Evolutionary conservation across 2,888 invertebrate genomes (phyloP), one percentile per base, ranked within the genome.

Genomic region (Lysandra bellargus): DNA sequence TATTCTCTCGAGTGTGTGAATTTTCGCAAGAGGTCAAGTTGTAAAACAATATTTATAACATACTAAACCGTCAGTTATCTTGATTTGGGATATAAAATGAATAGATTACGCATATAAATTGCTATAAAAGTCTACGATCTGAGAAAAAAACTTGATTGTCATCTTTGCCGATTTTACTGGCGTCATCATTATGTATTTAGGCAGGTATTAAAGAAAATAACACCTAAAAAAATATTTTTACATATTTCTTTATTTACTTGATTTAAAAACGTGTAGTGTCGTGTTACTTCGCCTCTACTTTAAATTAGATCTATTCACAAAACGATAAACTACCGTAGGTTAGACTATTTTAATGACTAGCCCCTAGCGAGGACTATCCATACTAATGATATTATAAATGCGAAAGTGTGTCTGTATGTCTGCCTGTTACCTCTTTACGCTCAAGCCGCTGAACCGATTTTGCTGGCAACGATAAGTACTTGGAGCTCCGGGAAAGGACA

Each of bases 11-110:
- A 64, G 30, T 30, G 30, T 64, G 64, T 30, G 64, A 64, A 64
- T 64, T 30, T 64, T 64, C 23, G 64, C 64, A 64, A 64, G 64
- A 64, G 64, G 64, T 64, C 64, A 64, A 64, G 30, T 64, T 30
- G 64, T 30, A 64, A 64, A 64, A 64, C 9, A 30, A 30, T 64
- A 64, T 64, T 64, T 64, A 64, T 4, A 30, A 64, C 64, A 12
- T 23, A 12, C 4, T 69, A 69, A 69, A 14, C 69, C 69, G 69
- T 37, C 33, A 69, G 69, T 69, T 33, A 69, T 37, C 37, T 69
- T 69, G 69, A 69, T 69, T 69, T 69, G 33, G 69, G 14, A 69
- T 37, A 69, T 69, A 69, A 37, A 33, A 69, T 69, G 69, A 69
- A 69, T 69, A 69, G 33, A 69, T 17, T 17, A 37, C 69, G 33